Base-by-base conservation (phyloP, 2,797 vertebrate genomes). In the Heliangelus exortis region DNA sequence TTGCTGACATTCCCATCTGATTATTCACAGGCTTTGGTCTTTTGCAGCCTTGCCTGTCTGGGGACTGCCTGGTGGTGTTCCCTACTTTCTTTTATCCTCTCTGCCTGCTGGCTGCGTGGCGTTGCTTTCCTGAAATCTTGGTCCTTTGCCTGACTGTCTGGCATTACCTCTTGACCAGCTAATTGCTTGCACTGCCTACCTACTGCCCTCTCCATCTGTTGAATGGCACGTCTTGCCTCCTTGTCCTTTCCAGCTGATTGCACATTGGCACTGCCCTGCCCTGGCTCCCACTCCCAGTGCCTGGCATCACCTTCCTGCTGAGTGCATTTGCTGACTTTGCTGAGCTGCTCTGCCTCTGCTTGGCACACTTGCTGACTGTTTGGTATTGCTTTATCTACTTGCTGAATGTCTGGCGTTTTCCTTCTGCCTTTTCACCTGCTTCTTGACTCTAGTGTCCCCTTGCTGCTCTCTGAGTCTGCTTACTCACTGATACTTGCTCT, bases 131-230 rank as follows among this genome's bases (percentile, higher is more conserved):
- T 94, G 86, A 84, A 94, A 63, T 94, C 94, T 95, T 96, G 92
- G 96, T 92, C 90, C 91, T 87, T 88, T 97, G 91, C 92, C 97
- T 97, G 95, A 75, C 85, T 96, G 88, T 92, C 92, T 97, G 96
- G 96, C 94, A 45, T 96, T 96, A 87, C 95, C 92, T 93, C 92
- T 97, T 94, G 89, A 82, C 76, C 81, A 88, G 69, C 67, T 96
- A 93, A 96, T 91, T 95, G 92, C 73, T 80, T 76, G 87, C 66
- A 59, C 63, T 87, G 89, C 57, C 83, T 91, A 29, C 90, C 91
- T 71, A 71, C 79, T 90, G 85, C 92, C 73, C 87, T 74, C 89
- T 54, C 89, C 95, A 71, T 93, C 92, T 96, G 97, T 58, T 86
- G 73, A 75, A 62, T 0, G 23, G 93, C 96, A 89, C 72, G 80